Conservation (phyloP, 2,888 invertebrate species). For the Cephus spinipes region DNA sequence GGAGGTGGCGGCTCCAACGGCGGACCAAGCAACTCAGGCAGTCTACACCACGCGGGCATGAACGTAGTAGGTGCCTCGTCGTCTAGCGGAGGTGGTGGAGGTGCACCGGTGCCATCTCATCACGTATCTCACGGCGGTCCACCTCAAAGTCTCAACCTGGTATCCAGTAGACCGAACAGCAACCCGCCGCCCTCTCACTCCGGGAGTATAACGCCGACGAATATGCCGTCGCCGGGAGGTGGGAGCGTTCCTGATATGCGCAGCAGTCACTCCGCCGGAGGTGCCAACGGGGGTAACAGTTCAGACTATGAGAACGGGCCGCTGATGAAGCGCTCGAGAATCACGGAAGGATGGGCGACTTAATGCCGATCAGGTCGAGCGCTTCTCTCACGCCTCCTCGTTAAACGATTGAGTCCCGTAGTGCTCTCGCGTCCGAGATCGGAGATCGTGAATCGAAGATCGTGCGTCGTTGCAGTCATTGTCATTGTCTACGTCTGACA, state of each 20-base stretch:
- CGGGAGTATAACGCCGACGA: conserved; percentile 87
- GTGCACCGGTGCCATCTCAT: conserved; percentile 49
- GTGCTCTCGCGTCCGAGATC: conserved; percentile 45
- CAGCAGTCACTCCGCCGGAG: conserved; percentile 67
- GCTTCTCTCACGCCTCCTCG: conserved; percentile 41
- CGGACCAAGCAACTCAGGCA: conserved; percentile 67
- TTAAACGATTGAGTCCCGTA: conserved; percentile 47
- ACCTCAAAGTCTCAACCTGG: conserved; percentile 58
- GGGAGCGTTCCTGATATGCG: conserved; percentile 69
- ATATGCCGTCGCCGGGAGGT: conserved; percentile 79
- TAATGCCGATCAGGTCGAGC: conserved; percentile 69
- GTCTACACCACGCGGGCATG: conserved; percentile 65
- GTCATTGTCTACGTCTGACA: not conserved
- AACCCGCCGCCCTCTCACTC: conserved; percentile 65
- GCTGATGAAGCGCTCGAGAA: conserved; percentile 85
- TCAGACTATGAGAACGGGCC: conserved; percentile 76
- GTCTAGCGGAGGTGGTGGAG: conserved; percentile 49
- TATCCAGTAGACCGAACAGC: conserved; percentile 60
- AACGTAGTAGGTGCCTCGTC: conserved; percentile 57
- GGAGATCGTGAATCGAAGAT: not conserved
- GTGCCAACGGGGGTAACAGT: conserved; percentile 55
- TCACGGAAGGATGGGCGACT: conserved; percentile 92
- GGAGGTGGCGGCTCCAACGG: conserved; percentile 35
- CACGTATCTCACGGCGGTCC: conserved; percentile 54
- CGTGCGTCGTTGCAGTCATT: not conserved